phyloP scores from a whole-genome alignment of 2,113 vertebrate species.

The Meles meles region DNA sequence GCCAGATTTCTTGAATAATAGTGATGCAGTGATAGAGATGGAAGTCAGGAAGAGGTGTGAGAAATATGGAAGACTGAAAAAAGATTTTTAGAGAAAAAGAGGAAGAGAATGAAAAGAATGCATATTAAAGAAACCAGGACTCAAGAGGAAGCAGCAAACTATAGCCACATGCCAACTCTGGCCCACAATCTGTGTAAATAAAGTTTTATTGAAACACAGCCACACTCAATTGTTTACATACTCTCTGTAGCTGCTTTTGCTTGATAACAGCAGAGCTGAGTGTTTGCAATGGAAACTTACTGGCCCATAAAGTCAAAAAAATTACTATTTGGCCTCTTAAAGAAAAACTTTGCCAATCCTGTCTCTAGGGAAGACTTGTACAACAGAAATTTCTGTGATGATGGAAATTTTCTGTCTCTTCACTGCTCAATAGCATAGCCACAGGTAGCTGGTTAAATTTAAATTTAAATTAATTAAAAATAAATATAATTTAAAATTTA shows the following conservation, averaged over 20 bases:
- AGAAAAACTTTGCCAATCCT: background rate
- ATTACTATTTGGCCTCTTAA: background rate
- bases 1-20: background rate
- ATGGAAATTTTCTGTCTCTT: background rate
- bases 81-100: background rate
- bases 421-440: background rate
- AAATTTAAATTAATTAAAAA: slow-evolving; percentile 9
- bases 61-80: background rate
- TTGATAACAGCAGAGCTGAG: background rate
- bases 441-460: background rate
- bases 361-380: background rate
- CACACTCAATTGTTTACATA: background rate
- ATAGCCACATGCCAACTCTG: background rate
- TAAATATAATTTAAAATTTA: background rate
- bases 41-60: background rate
- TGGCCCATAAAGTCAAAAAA: background rate
- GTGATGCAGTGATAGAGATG: background rate
- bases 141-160: background rate
- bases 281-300: background rate
- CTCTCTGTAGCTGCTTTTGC: background rate
- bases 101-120: background rate
- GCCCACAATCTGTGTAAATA: background rate
- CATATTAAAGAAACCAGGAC: background rate
- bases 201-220: background rate
- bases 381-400: background rate